These are phyloP conservation scores for Anoura caudifer DNA, from an alignment of 2,113 vertebrate species.

Conservation along the genomic window DNA sequence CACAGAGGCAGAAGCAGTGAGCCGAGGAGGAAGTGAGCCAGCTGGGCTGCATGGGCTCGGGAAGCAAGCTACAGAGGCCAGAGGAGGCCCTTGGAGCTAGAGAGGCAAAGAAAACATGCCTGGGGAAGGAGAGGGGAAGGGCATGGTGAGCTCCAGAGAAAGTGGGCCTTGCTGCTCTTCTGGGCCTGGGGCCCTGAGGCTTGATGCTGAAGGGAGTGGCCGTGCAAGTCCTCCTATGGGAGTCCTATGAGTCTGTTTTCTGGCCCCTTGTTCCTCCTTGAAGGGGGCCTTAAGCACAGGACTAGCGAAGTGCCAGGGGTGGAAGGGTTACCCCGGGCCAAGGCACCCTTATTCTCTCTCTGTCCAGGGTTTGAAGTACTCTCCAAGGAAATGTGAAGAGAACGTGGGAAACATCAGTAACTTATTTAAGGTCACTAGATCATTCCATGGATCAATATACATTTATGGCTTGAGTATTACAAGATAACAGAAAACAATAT, in stretches of 20 bases:
- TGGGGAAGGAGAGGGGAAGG: neutral
- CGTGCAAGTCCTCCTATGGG: neutral
- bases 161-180: neutral
- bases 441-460: neutral
- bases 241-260: neutral
- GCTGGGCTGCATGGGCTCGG: neutral
- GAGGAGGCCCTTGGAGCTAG: neutral
- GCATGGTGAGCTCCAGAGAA: neutral
- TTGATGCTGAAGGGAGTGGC: neutral
- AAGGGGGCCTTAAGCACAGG: neutral
- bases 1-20: neutral
- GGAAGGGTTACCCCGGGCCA: neutral
- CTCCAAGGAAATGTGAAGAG: neutral
- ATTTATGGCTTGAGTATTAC: neutral
- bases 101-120: neutral
- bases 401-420: neutral
- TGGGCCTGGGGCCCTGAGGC: neutral
- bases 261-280: neutral
- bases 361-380: neutral
- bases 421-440: neutral
- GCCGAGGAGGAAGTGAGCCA: neutral
- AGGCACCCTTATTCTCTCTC: neutral
- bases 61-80: neutral
- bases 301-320: neutral
- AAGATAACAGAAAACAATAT: neutral